phyloP scores from a whole-genome alignment of 1,140 invertebrate species.

The Drosophila guanche region DNA sequence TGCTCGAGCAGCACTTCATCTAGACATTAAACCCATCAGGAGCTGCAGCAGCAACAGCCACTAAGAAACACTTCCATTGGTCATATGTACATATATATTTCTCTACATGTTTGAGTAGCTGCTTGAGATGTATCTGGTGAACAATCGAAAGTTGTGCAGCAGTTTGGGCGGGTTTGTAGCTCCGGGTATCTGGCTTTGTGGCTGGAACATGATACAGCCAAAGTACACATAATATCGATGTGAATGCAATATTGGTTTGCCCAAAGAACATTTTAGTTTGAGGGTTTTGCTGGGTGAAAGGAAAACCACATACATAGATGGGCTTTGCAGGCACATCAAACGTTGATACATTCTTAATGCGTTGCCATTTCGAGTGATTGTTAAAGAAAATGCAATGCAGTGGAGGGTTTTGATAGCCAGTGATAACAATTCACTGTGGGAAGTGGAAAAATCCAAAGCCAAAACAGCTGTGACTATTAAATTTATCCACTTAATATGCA shows the following conservation, averaged over 20 bases:
- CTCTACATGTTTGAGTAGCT: too few species aligned
- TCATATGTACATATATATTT: too few species aligned
- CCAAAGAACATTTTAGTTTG: background rate
- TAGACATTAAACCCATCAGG: constrained; percentile 17
- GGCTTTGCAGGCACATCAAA: background rate
- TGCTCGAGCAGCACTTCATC: constrained; percentile 55
- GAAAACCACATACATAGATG: background rate
- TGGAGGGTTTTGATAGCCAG: too few species aligned
- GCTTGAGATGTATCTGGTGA: background rate
- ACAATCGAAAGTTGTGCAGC: constrained; percentile 30
- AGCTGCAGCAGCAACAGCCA: background rate
- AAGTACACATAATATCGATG: constrained; percentile 28
- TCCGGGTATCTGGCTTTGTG: too few species aligned
- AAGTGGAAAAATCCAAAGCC: constrained; percentile 9
- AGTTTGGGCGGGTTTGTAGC: constrained; percentile 15
- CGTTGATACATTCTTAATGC: background rate
- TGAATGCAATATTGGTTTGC: constrained; percentile 33
- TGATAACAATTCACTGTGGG: background rate
- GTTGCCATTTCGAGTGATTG: background rate
- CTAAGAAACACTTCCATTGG: too few species aligned
- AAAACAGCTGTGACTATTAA: constrained; percentile 50
- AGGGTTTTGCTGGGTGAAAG: background rate
- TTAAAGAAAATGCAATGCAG: background rate
- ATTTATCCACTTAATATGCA: constrained; percentile 46
- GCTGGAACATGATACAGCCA: constrained; percentile 19